phyloP scores from a whole-genome alignment of 2,888 invertebrate species.

The Sisyra nigra region DNA sequence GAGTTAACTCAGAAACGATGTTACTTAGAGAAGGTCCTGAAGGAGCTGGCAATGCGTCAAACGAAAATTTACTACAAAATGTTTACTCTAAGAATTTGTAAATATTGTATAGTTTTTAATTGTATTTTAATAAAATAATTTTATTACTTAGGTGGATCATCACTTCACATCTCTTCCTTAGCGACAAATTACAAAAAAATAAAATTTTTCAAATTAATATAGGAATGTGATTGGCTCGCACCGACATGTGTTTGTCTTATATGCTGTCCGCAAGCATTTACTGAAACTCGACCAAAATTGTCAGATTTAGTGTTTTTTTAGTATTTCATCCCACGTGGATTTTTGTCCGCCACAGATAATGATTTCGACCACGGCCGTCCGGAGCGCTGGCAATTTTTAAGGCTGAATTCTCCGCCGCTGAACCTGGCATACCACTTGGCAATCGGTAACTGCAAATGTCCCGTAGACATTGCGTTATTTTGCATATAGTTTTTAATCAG shows the following conservation, averaged over 20 bases:
- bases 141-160: too few species aligned
- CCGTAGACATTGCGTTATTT: background rate
- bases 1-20: background rate
- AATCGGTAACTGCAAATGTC: background rate
- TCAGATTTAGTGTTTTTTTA: too few species aligned
- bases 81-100: background rate
- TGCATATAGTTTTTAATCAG: too few species aligned
- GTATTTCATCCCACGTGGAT: too few species aligned
- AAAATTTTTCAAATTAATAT: too few species aligned
- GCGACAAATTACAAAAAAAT: too few species aligned
- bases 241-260: too few species aligned
- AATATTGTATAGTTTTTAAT: slow-evolving; percentile 2
- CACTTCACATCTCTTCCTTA: too few species aligned
- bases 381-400: background rate
- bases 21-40: slow-evolving; percentile 15
- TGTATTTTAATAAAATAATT: too few species aligned
- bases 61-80: slow-evolving; percentile 5
- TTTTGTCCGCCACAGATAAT: background rate
- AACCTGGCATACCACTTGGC: background rate
- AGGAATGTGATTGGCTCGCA: too few species aligned
- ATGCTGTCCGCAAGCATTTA: too few species aligned
- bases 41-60: slow-evolving; percentile 15
- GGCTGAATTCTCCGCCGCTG: background rate
- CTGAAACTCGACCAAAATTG: too few species aligned
- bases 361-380: background rate